Conservation (phyloP, 1,140 invertebrate genomes). For the Odontomachus brunneus region DNA sequence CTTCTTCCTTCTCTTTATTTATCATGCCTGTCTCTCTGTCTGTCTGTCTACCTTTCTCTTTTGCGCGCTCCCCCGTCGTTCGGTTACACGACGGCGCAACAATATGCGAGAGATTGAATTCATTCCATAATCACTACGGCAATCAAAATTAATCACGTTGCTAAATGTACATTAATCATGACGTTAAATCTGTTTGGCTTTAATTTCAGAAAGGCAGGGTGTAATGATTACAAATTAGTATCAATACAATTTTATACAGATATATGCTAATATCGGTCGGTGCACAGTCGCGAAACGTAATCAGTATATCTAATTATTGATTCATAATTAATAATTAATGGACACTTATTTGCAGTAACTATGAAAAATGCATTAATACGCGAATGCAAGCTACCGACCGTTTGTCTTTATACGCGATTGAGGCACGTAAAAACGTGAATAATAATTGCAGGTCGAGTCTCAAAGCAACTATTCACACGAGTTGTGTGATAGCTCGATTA, state of each 20-base stretch:
- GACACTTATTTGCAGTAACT: too few relatives aligned
- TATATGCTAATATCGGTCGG: neutral
- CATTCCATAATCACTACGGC: neutral
- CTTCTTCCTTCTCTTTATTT: too few relatives aligned
- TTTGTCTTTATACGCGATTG: too few relatives aligned
- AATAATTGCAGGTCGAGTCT: neutral
- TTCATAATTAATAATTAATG: too few relatives aligned
- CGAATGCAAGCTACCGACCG: too few relatives aligned
- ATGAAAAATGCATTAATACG: too few relatives aligned
- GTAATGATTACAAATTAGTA: neutral
- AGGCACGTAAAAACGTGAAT: too few relatives aligned
- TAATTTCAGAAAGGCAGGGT: neutral
- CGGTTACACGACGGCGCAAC: neutral
- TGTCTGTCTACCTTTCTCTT: too few relatives aligned
- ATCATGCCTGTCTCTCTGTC: too few relatives aligned
- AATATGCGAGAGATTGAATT: conserved; percentile 2
- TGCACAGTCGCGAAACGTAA: neutral
- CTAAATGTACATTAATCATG: neutral
- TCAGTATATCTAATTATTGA: too few relatives aligned
- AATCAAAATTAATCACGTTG: conserved; percentile 20
- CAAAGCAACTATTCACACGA: neutral
- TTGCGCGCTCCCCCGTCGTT: neutral
- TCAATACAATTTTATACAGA: neutral
- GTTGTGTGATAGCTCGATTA: too few relatives aligned
- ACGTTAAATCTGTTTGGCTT: neutral